Evolutionary conservation across 2,113 vertebrate genomes (phyloP).

Genomic region (Psilopogon haemacephalus): DNA sequence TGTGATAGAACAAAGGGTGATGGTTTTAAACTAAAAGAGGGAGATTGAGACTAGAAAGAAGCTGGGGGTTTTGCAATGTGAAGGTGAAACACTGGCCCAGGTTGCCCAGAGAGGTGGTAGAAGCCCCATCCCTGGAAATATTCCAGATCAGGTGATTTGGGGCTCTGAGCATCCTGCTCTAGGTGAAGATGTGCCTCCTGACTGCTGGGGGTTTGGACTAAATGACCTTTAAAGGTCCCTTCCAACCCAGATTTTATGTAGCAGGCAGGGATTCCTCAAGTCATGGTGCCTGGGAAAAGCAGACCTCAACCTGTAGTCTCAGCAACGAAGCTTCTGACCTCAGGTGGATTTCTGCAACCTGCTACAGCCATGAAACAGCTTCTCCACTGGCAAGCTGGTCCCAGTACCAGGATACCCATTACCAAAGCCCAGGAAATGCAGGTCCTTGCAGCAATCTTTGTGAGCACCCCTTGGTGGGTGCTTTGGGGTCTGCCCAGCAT

Average conservation of each 20-base stretch:
- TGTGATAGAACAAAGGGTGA: background rate
- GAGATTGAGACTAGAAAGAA: background rate
- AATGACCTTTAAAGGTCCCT: too few relatives aligned
- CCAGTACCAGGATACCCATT: background rate
- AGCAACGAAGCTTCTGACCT: background rate
- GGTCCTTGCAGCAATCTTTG: fast-evolving
- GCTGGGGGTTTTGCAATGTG: background rate
- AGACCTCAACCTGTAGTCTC: background rate
- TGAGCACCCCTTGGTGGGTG: fast-evolving
- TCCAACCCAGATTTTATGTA: background rate
- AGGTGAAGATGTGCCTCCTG: too few relatives aligned
- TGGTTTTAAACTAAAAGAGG: background rate
- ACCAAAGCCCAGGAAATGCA: background rate
- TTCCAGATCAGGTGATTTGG: too few relatives aligned
- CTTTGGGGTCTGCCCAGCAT: background rate
- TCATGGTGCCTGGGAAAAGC: background rate
- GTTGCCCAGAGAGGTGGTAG: background rate
- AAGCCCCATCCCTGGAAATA: background rate
- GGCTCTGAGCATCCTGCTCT: too few relatives aligned
- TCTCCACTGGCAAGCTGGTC: background rate
- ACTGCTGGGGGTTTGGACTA: too few relatives aligned
- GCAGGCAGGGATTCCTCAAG: background rate
- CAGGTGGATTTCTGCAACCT: background rate
- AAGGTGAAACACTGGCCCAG: background rate
- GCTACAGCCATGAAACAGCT: background rate